Evolutionary conservation across 1,140 invertebrate genomes (phyloP).

Genomic region (Sesamia nonagrioides): DNA sequence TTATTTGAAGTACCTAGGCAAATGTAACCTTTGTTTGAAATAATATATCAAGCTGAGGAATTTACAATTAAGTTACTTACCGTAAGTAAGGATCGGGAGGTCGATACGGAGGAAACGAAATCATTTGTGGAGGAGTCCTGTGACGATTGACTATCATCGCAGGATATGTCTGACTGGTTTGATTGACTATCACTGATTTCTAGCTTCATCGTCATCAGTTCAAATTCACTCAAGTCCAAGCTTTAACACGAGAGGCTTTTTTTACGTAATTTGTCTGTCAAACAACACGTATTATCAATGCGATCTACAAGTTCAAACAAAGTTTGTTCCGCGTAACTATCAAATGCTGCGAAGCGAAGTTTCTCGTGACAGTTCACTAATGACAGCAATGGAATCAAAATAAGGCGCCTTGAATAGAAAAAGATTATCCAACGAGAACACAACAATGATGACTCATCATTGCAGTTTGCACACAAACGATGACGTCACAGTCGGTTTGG

Average conservation of each 20-base stretch:
- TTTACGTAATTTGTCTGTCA: conserved; percentile 72
- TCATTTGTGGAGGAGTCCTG: conserved; percentile 84
- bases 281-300: conserved; percentile 61
- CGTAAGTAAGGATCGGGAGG: conserved; percentile 73
- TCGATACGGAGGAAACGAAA: conserved; percentile 72
- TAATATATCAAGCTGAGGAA: not conserved
- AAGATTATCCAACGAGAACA: conserved; percentile 77
- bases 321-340: conserved; percentile 59
- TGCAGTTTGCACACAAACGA: conserved; percentile 66
- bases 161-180: conserved; percentile 82
- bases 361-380: conserved; percentile 78
- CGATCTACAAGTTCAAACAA: conserved; percentile 47
- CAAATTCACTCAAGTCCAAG: conserved; percentile 59
- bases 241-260: conserved; percentile 56
- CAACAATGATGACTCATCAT: conserved; percentile 85
- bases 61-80: conserved; percentile 63
- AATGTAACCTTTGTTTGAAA: not conserved
- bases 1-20: not conserved
- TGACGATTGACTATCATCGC: conserved; percentile 80
- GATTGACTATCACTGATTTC: conserved; percentile 84
- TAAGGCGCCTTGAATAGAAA: conserved; percentile 70
- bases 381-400: conserved; percentile 77
- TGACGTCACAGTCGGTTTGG: conserved; percentile 81
- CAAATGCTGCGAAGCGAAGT: conserved; percentile 53
- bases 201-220: conserved; percentile 84